Evolutionary conservation across 2,113 vertebrate genomes (phyloP).

Genomic region (Ifrita kowaldi): DNA sequence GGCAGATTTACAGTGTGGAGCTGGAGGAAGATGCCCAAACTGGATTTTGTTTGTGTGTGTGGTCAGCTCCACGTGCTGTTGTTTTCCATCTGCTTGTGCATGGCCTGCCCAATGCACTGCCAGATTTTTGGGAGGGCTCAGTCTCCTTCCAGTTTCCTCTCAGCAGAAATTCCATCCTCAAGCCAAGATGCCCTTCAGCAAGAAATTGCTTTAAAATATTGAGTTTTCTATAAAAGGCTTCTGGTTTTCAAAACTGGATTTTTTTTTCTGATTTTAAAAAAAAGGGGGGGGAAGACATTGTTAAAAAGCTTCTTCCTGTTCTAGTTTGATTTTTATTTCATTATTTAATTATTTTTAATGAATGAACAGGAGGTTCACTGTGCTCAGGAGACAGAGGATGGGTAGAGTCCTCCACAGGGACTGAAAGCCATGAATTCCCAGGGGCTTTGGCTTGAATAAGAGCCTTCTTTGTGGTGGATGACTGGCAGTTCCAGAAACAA

Average conservation of each 20-base stretch:
- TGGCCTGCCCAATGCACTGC: not conserved
- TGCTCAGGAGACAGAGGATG: not conserved
- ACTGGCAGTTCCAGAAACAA: not conserved
- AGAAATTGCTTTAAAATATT: not conserved
- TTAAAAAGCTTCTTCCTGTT: not conserved
- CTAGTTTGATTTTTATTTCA: not conserved
- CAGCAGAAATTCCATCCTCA: not conserved
- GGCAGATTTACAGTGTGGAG: not conserved
- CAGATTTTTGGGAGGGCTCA: not conserved
- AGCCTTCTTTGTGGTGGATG: not conserved
- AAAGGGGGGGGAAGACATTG: rapidly evolving
- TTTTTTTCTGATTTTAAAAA: not conserved
- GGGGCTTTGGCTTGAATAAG: not conserved
- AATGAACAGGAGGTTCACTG: conserved; percentile 13
- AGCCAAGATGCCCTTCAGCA: not conserved
- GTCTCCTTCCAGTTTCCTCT: not conserved
- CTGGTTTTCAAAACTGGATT: not conserved
- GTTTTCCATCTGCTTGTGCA: not conserved
- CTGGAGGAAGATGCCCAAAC: rapidly evolving
- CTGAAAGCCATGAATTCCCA: not conserved
- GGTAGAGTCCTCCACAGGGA: not conserved
- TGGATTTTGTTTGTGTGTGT: not conserved
- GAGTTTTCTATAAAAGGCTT: not conserved
- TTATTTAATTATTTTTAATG: conserved; percentile 1
- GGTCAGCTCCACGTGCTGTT: not conserved